Evolutionary conservation across 2,113 vertebrate genomes (phyloP).

Genomic region (Apistogramma diplotaenia): DNA sequence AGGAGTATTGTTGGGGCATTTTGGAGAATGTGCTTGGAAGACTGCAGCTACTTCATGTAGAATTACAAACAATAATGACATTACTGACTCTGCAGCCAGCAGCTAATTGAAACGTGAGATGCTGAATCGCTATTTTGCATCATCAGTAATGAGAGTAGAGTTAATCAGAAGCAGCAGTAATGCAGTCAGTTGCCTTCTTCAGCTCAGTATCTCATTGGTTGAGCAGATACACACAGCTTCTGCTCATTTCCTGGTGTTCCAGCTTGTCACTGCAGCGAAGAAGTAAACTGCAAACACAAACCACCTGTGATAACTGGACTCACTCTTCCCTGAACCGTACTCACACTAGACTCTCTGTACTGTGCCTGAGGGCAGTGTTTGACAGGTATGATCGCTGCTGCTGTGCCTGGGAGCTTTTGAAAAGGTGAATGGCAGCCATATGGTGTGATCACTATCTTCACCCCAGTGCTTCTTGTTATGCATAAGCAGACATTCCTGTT

Average conservation of each 20-base stretch:
- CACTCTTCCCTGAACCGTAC: background rate
- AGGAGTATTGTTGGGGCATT: background rate
- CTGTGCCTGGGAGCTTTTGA: too few relatives aligned
- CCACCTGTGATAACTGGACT: background rate
- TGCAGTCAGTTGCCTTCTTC: background rate
- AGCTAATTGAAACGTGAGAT: too few relatives aligned
- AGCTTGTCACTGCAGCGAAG: background rate
- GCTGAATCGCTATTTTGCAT: too few relatives aligned
- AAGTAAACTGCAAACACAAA: background rate
- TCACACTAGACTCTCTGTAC: background rate
- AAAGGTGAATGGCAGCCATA: too few relatives aligned
- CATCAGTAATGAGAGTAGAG: too few relatives aligned
- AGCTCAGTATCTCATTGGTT: fast-evolving
- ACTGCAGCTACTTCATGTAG: fast-evolving
- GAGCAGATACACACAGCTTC: background rate
- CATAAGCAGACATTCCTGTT: too few relatives aligned
- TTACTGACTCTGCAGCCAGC: background rate
- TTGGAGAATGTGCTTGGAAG: background rate
- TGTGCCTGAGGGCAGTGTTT: background rate
- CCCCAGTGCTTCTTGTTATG: too few relatives aligned
- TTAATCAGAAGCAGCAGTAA: too few relatives aligned
- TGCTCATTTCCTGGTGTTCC: background rate
- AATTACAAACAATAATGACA: background rate
- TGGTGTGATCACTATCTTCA: too few relatives aligned
- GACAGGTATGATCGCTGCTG: background rate